Conservation (phyloP, 2,797 vertebrate genomes). For the Sitta carolinensis region DNA sequence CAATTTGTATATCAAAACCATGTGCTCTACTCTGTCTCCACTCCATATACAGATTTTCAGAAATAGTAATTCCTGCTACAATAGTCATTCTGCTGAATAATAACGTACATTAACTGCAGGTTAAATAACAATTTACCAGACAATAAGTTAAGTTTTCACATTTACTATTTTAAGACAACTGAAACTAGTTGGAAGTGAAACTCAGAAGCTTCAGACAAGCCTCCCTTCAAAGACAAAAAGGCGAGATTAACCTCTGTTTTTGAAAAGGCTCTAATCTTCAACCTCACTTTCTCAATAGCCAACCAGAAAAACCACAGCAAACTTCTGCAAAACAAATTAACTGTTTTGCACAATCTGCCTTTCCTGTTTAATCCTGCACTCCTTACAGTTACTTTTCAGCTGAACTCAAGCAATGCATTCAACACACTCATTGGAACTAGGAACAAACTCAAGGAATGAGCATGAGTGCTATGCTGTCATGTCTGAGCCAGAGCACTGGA, state of each 20-base stretch:
- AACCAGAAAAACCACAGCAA: not conserved
- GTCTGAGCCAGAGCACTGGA: constrained; percentile 43
- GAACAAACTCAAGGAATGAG: not conserved
- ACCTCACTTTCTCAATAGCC: not conserved
- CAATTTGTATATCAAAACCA: constrained; percentile 7
- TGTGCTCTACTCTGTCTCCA: constrained; percentile 1
- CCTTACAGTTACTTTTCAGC: not conserved
- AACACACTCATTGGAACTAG: not conserved
- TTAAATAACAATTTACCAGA: not conserved
- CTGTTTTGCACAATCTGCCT: not conserved
- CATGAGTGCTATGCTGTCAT: not conserved
- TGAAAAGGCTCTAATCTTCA: not conserved
- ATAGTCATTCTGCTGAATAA: not conserved
- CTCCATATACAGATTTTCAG: not conserved
- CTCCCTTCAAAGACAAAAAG: not conserved
- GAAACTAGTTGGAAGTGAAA: not conserved
- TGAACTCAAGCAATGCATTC: not conserved
- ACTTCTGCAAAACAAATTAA: not conserved
- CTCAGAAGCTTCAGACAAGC: not conserved
- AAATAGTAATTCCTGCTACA: not conserved
- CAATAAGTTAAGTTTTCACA: not conserved
- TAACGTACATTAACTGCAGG: not conserved
- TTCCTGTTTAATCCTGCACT: not conserved
- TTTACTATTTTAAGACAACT: not conserved
- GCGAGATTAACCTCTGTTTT: not conserved